Evolutionary conservation across 2,888 invertebrate genomes (phyloP), one percentile per base, ranked within the genome.

Genomic region (Crocallis elinguaria): DNA sequence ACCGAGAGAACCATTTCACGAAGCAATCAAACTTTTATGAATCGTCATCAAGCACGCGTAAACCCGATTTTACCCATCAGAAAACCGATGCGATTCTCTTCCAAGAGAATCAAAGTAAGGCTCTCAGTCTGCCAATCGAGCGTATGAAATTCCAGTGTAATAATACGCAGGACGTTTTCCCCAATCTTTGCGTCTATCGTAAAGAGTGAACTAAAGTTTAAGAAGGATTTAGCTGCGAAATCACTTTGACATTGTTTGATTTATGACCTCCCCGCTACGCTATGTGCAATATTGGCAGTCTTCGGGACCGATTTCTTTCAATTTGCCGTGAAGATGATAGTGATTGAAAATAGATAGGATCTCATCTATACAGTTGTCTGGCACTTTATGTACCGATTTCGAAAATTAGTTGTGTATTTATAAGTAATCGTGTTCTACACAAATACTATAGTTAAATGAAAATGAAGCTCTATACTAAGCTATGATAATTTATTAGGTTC

Each of bases 61-160:
- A 57, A 66, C 56, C 64, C 60, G 66, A 69, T 71, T 71, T 72
- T 64, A 69, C 67, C 69, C 64, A 60, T 76, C 68, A 65, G 51
- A 61, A 66, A 64, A 60, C 57, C 51, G 57, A 60, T 45, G 55
- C 54, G 58, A 57, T 63, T 44, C 54, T 50, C 48, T 64, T 66
- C 55, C 52, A 42, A 60, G 51, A 48, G 53, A 61, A 52, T 62
- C 60, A 52, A 60, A 48, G 35, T 51, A 62, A 59, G 66, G 62
- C 55, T 66, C 53, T 64, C 57, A 57, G 13, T 50, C 48, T 51
- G 54, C 60, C 62, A 64, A 62, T 69, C 61, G 60, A 58, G 52
- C 60, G 66, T 57, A 67, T 68, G 58, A 63, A 71, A 66, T 64
- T 62, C 57, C 38, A 38, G 49, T 50, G 41, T 62, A 62, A 69